phyloP scores from a whole-genome alignment of 2,113 vertebrate genomes.

The Bubo blakistoni region DNA sequence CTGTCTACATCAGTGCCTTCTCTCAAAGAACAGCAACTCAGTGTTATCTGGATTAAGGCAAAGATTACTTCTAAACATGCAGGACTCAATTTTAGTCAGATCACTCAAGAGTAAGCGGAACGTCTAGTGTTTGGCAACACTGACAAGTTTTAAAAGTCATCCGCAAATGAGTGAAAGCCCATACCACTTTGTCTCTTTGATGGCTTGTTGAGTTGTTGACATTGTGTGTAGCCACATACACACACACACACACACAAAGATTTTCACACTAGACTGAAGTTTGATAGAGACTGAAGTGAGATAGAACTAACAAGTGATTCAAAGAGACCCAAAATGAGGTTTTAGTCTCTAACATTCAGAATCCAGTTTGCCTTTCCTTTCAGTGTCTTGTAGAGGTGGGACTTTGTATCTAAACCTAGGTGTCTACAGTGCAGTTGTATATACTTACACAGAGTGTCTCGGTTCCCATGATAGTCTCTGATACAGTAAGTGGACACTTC shows the following conservation, averaged over 20 bases:
- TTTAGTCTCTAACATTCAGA: background rate
- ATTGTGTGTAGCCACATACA: background rate
- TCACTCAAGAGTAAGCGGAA: background rate
- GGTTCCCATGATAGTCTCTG: background rate
- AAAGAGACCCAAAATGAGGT: background rate
- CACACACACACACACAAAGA: background rate
- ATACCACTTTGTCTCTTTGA: background rate
- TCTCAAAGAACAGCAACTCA: background rate
- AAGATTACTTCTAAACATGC: background rate
- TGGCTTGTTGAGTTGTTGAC: background rate
- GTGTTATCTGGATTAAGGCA: background rate
- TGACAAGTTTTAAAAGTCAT: background rate
- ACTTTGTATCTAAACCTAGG: background rate
- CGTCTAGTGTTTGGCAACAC: background rate
- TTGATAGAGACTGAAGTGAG: background rate
- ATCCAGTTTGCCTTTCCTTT: background rate
- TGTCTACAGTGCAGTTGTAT: background rate
- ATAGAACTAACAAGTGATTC: background rate
- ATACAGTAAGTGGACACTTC: accelerated
- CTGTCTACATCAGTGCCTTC: background rate
- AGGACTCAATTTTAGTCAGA: background rate
- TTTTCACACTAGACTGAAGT: background rate
- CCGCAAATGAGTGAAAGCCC: background rate
- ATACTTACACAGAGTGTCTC: background rate
- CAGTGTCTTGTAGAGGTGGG: background rate